A percentile compares a stretch with the other conserved stretches of the same genome.
phyloP scores from a whole-genome alignment of 2,888 invertebrate genomes.

The Nasonovia ribisnigri region DNA sequence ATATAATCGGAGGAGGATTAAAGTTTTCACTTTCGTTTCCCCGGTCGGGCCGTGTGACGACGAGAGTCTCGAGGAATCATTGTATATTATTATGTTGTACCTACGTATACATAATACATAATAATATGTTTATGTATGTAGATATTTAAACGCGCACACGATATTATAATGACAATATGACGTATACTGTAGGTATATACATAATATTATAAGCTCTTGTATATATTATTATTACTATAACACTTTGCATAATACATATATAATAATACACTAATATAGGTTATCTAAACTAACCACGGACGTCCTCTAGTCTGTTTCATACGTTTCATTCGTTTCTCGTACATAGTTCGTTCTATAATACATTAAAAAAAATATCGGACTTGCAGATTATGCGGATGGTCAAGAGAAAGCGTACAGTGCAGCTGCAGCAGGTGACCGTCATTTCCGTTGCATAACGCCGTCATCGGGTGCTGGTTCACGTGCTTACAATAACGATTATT shows the following conservation, averaged over 20 bases:
- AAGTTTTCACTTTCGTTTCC: slow-evolving; percentile 44
- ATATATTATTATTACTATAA: too few species aligned
- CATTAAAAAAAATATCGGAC: neutral
- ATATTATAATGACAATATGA: neutral
- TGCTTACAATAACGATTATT: neutral
- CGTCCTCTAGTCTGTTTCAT: neutral
- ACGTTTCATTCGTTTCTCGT: too few species aligned
- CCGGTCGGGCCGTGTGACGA: neutral
- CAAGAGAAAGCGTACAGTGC: slow-evolving; percentile 12
- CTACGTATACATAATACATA: too few species aligned
- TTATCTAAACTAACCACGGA: neutral
- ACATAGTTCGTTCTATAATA: neutral
- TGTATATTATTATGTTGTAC: neutral
- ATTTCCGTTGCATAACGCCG: slow-evolving; percentile 20
- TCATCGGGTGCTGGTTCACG: neutral
- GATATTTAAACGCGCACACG: neutral
- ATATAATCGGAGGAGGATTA: neutral
- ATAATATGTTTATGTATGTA: neutral
- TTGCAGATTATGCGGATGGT: neutral
- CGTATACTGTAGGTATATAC: neutral
- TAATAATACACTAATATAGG: neutral
- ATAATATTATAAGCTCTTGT: neutral
- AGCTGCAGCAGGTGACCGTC: neutral
- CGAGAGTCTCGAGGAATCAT: neutral
- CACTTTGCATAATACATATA: neutral